Evolutionary conservation across 2,888 invertebrate species (phyloP), one percentile per base, ranked within the genome.

Genomic region (Ectobius pallidus): DNA sequence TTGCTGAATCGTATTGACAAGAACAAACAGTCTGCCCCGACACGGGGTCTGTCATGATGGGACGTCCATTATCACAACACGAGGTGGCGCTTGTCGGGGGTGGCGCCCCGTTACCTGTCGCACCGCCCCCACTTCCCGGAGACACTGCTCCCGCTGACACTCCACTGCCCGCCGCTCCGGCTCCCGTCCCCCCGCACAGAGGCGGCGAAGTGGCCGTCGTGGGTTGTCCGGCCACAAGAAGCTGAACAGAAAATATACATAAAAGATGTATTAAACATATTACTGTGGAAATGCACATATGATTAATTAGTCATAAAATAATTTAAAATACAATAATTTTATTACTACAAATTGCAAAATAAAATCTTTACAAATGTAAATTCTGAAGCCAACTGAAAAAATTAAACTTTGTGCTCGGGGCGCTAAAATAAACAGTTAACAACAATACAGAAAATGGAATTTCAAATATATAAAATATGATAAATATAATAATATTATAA

Each of bases 11-110:
- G 85, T 96, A 96, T 83, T 96, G 96, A 85, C 96, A 96, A 79
- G 95, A 95, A 85, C 96, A 96, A 79, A 96, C 94, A 70, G 94
- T 93, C 84, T 96, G 95, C 42, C 96, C 96, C 76, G 95, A 94
- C 74, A 95, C 93, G 11, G 96, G 95, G 84, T 96, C 96, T 78
- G 95, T 95, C 87, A 95, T 93, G 83, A 96, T 91, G 77, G 95
- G 95, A 76, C 95, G 89, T 69, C 95, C 95, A 77, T 94, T 94
- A 82, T 96, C 96, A 86, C 96, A 96, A 85, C 96, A 96, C 70
- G 90, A 87, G 78, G 84, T 30, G 77, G 74, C 4, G 75, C 77
- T 76, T 71, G 86, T 84, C 78, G 76, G 58, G 78, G 69, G 77
- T 39, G 77, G 76, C 18, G 52, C 80, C 79, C 73, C 81, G 80